Base-by-base conservation (phyloP, 2,113 vertebrate species). In the Pseudorhombus dupliciocellatus region DNA sequence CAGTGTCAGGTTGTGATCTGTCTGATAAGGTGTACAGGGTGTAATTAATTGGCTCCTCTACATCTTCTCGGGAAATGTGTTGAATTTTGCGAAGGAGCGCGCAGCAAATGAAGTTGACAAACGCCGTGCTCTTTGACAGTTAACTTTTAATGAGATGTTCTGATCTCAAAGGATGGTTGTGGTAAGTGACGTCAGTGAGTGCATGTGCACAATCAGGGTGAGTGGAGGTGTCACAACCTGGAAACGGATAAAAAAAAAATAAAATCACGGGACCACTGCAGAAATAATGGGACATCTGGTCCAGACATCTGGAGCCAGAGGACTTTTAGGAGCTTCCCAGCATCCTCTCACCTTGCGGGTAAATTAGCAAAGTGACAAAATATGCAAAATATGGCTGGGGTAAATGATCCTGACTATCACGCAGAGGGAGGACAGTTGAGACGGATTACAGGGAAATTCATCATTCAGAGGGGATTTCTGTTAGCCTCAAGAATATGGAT, bases 311-410 rank as follows among this genome's bases (percentile, higher is more conserved):
- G 91, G 90, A 93, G 85, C 84, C 84, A 88, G 84, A 87, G 87
- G 88, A 90, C 91, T 89, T 90, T 87, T 66, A 88, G 87, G 87
- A 88, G 88, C 87, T 85, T 86, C 84, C 80, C 84, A 77, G 85
- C 86, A 86, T 86, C 86, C 84, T 80, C 87, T 93, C 92, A 93
- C 92, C 92, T 93, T 93, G 91, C 57, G 83, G 89, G 87, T 89
- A 91, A 92, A 92, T 93, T 93, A 92, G 90, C 88, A 93, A 90
- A 90, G 89, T 89, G 89, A 89, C 88, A 89, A 92, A 93, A 92
- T 91, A 92, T 92, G 86, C 87, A 87, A 93, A 93, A 92, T 91
- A 93, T 93, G 86, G 90, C 84, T 46, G 84, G 88, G 88, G 87
- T 92, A 92, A 93, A 93, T 83, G 90, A 92, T 92, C 85, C 84